Conservation (phyloP, 2,113 vertebrate genomes). For the Ceratotherium simum region DNA sequence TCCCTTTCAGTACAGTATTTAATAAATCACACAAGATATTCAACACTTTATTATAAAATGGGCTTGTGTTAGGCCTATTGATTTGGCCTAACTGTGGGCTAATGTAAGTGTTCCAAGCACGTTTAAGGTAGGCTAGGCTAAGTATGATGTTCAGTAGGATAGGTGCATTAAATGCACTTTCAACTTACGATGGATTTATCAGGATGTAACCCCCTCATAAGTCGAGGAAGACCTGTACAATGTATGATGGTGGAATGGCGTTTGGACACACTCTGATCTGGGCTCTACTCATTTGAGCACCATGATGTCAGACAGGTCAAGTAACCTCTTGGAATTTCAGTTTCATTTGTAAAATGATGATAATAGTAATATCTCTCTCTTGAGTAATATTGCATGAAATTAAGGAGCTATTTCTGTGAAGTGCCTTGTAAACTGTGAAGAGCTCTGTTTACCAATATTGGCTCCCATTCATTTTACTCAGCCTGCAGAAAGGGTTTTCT, state of each 20-base stretch:
- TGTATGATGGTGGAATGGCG: fast-evolving
- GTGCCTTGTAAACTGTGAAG: not conserved
- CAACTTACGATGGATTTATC: no score
- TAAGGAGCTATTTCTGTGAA: not conserved
- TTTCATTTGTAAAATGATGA: not conserved
- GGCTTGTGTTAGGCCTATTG: no score
- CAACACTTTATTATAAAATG: no score
- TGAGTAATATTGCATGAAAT: not conserved
- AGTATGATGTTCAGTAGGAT: no score
- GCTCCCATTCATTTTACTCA: not conserved
- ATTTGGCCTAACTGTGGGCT: no score
- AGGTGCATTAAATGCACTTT: no score
- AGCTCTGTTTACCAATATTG: not conserved
- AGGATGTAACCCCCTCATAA: no score
- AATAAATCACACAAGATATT: no score
- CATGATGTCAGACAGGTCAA: not conserved
- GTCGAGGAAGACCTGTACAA: no score
- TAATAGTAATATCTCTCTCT: not conserved
- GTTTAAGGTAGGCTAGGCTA: no score
- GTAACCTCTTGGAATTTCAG: not conserved
- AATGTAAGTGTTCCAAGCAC: no score
- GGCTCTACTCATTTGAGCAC: not conserved
- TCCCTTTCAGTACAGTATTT: no score
- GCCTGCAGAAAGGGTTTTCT: not conserved
- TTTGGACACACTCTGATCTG: not conserved